A percentile compares a stretch with the other conserved stretches of the same genome.
These are phyloP conservation scores for Vespertilio murinus DNA, from an alignment of 2,797 vertebrate species.

Conservation along the genomic window DNA sequence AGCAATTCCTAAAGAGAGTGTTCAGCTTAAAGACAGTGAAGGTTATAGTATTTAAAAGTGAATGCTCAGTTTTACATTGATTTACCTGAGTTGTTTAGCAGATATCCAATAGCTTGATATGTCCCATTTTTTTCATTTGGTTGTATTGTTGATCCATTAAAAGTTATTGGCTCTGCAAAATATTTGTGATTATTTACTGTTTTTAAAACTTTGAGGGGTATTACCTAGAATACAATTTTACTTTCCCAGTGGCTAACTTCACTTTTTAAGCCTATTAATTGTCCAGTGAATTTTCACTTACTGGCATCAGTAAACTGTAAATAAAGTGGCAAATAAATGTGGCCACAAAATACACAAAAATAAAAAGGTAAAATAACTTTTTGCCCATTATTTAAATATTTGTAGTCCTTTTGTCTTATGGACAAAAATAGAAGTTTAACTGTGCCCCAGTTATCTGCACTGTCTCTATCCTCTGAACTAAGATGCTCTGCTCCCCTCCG, in stretches of 20 bases:
- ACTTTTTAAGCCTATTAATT: neutral
- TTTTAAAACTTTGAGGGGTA: neutral
- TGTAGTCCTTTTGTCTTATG: neutral
- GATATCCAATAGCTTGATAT: neutral
- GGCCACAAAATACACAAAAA: neutral
- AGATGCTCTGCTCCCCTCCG: neutral
- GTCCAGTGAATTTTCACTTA: constrained; percentile 11
- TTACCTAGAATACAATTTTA: neutral
- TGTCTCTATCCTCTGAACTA: neutral
- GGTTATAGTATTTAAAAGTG: constrained; percentile 2
- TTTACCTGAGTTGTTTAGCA: constrained; percentile 20
- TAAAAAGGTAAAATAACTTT: neutral
- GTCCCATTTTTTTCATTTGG: neutral
- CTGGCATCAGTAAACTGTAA: neutral
- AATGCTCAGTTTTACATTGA: neutral
- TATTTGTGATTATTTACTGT: neutral
- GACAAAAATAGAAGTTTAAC: neutral
- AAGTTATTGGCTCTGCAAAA: constrained; percentile 37
- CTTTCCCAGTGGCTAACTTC: neutral
- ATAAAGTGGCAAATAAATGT: too few species aligned
- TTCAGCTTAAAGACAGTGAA: neutral
- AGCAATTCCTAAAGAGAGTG: neutral
- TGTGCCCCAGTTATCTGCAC: neutral
- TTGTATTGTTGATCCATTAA: neutral
- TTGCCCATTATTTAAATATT: constrained; percentile 1